Percentiles rank a stretch among this genome's conserved stretches.
Evolutionary conservation across 2,888 invertebrate genomes (phyloP).

Genomic region (Prionchulus punctatus): DNA sequence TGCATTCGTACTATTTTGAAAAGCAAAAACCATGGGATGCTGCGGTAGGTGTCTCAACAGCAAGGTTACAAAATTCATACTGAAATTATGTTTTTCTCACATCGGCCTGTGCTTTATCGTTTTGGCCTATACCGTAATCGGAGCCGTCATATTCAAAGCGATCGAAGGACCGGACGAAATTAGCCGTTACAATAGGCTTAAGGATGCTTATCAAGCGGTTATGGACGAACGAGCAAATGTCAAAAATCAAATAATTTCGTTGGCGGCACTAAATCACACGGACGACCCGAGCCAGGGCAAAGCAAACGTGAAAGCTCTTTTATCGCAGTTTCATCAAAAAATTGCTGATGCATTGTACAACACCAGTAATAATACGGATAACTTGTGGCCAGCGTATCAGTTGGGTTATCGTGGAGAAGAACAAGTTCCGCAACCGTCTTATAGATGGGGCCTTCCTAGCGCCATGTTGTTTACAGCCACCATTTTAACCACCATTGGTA

Average conservation of each 20-base stretch:
- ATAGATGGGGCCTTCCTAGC: background rate
- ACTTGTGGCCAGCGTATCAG: background rate
- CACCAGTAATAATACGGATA: no score
- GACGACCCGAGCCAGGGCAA: no score
- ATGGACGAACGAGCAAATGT: no score
- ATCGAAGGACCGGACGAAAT: constrained; percentile 7
- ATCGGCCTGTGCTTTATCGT: constrained; percentile 6
- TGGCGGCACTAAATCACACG: no score
- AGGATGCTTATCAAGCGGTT: no score
- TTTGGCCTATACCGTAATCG: constrained; percentile 1
- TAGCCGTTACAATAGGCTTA: no score
- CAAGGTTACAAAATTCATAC: background rate
- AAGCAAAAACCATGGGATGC: background rate
- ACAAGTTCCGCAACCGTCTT: background rate
- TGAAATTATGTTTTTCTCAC: constrained; percentile 9
- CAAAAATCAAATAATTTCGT: no score
- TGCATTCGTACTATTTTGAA: no score
- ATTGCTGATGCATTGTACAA: no score
- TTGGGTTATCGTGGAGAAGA: background rate
- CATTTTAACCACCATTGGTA: constrained; percentile 1
- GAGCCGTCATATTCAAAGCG: constrained; percentile 6
- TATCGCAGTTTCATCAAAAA: no score
- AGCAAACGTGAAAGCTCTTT: no score
- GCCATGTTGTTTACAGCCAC: constrained; percentile 1
- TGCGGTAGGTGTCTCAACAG: background rate